Percentiles rank a stretch among this genome's conserved stretches.
Evolutionary conservation across 2,797 vertebrate genomes (phyloP).

Genomic region (Malacoraja senta): DNA sequence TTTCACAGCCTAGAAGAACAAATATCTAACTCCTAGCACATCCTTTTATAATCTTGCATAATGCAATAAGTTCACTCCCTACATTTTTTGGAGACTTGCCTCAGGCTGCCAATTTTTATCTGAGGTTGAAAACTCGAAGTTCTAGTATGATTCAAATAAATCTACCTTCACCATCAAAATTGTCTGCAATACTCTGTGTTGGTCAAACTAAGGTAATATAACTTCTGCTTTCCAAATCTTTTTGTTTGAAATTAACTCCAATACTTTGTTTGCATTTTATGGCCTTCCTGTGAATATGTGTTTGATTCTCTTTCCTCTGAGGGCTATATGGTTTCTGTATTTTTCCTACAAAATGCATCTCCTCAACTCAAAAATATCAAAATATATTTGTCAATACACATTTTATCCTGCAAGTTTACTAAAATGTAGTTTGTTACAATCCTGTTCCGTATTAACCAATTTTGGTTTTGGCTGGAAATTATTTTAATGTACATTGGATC

Average conservation of each 20-base stretch:
- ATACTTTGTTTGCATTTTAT: neutral
- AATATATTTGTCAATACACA: neutral
- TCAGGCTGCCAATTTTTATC: neutral
- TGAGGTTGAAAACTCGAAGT: neutral
- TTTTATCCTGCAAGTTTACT: neutral
- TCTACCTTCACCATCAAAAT: too few relatives aligned
- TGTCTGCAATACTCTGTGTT: too few relatives aligned
- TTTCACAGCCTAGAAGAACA: neutral
- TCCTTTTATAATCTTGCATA: neutral
- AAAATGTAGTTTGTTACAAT: neutral
- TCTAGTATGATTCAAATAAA: neutral
- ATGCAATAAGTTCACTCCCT: neutral
- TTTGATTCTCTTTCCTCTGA: neutral
- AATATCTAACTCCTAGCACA: neutral
- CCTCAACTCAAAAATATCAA: neutral
- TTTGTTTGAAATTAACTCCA: neutral
- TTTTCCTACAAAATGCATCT: neutral
- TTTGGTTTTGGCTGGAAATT: neutral
- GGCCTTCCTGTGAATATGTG: neutral
- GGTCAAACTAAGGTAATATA: neutral
- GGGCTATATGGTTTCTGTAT: neutral
- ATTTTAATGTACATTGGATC: neutral
- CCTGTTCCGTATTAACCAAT: neutral
- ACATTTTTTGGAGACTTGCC: neutral
- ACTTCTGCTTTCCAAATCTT: neutral